A percentile compares a stretch with the other conserved stretches of the same genome.
These are phyloP conservation scores for Grus americana DNA, from an alignment of 2,113 vertebrate genomes.

Conservation along the genomic window DNA sequence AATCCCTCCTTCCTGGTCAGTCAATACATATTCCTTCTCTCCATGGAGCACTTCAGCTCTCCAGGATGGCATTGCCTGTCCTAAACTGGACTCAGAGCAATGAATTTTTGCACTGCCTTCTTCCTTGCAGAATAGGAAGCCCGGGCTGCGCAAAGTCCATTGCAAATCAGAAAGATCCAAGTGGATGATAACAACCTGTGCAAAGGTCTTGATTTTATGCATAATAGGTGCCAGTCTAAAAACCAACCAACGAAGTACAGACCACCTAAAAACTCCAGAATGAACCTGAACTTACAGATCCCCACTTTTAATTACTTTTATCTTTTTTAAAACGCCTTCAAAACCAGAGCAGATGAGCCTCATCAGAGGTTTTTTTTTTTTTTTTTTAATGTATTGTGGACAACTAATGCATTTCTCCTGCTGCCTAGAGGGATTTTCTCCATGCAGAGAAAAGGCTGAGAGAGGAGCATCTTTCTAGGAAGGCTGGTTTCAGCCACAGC, in stretches of 20 bases:
- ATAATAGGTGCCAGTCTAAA: neutral
- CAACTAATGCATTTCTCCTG: neutral
- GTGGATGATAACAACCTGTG: neutral
- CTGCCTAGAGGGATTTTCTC: neutral
- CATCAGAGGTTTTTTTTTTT: neutral
- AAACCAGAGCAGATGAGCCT: neutral
- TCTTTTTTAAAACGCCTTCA: neutral
- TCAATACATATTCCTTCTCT: neutral
- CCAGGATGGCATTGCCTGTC: neutral
- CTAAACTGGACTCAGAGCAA: neutral
- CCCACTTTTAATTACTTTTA: neutral
- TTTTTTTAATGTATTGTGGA: neutral
- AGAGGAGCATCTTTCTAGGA: neutral
- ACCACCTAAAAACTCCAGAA: neutral
- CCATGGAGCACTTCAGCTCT: neutral
- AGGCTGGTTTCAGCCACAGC: neutral
- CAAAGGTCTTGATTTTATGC: neutral
- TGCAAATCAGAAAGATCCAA: neutral
- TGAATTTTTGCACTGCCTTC: neutral
- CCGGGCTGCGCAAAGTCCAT: neutral
- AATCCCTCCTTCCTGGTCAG: neutral
- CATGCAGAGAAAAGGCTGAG: neutral
- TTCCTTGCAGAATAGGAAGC: neutral
- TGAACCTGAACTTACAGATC: neutral
- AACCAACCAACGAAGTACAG: neutral